Conservation (phyloP, 2,113 vertebrate genomes). For the Variabilichromis moorii region DNA sequence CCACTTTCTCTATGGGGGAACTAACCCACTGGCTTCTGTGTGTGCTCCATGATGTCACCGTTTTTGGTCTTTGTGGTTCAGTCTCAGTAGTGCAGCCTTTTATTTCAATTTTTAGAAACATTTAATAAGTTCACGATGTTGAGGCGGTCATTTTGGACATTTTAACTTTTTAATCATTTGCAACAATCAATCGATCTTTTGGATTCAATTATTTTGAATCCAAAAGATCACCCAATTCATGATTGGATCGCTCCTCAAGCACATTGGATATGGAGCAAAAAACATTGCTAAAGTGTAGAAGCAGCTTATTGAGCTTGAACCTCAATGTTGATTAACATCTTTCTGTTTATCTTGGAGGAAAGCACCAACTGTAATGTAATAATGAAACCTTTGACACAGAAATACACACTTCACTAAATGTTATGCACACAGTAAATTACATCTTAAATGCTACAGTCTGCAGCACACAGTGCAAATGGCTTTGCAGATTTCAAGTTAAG, state of each 20-base stretch:
- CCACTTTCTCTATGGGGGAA: slow-evolving; percentile 32
- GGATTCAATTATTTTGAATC: not conserved
- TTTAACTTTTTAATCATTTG: not conserved
- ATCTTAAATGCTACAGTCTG: not conserved
- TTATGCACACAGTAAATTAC: not conserved
- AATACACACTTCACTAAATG: not conserved
- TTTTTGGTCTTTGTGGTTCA: slow-evolving; percentile 12
- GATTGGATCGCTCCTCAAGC: not conserved
- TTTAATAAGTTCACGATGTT: not conserved
- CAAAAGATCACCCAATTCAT: not conserved
- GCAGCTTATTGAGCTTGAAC: slow-evolving; percentile 39
- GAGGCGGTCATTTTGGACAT: not conserved
- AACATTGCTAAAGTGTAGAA: not conserved
- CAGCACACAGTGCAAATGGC: not conserved
- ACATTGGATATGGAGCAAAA: not conserved
- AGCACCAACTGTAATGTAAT: not conserved
- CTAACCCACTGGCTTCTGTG: slow-evolving; percentile 56
- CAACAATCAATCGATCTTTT: not conserved
- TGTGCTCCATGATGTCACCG: slow-evolving; percentile 8
- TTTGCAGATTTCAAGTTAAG: not conserved
- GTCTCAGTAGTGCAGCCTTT: not conserved
- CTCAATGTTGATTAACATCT: slow-evolving; percentile 34
- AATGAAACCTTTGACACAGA: not conserved
- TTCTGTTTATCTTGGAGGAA: not conserved
- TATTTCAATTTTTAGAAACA: not conserved